These are phyloP conservation scores for Contarinia nasturtii DNA, from an alignment of 1,140 invertebrate species.

Conservation along the genomic window DNA sequence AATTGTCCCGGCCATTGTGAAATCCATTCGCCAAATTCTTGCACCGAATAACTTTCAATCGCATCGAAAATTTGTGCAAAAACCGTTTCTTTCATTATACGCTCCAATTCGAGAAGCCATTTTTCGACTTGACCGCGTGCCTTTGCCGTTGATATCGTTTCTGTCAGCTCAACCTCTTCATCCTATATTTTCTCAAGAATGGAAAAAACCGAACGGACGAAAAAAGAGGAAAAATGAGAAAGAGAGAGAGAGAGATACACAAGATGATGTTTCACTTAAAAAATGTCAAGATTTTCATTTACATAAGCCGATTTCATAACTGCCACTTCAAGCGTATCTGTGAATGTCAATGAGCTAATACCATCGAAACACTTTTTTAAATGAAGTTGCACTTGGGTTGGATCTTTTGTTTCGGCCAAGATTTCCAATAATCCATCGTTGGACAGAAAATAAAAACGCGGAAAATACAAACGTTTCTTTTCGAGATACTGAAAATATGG, in stretches of 20 bases:
- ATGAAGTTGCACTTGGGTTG: conserved; percentile 90
- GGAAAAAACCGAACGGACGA: no score
- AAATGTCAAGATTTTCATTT: background rate
- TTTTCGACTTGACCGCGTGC: conserved; percentile 94
- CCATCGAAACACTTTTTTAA: conserved; percentile 94
- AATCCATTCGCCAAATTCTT: conserved; percentile 58
- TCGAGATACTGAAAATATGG: conserved; percentile 72
- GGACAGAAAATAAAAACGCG: conserved; percentile 92
- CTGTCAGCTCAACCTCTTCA: conserved; percentile 62
- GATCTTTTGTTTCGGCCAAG: conserved; percentile 91
- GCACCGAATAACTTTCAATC: conserved; percentile 44
- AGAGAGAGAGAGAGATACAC: no score
- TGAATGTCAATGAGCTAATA: conserved; percentile 72
- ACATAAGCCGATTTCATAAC: conserved; percentile 73
- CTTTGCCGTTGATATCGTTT: conserved; percentile 65
- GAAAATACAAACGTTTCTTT: conserved; percentile 87
- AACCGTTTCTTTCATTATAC: conserved; percentile 77
- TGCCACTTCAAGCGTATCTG: conserved; percentile 68
- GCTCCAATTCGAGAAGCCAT: conserved; percentile 83
- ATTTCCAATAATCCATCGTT: conserved; percentile 94
- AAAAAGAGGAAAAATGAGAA: no score
- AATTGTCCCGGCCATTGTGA: conserved; percentile 75
- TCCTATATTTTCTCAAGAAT: conserved; percentile 4
- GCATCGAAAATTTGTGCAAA: conserved; percentile 42
- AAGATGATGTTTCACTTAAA: background rate